Evolutionary conservation across 1,140 invertebrate species (phyloP), one percentile per base, ranked within the genome.

Genomic region (Drosophila virilis): DNA sequence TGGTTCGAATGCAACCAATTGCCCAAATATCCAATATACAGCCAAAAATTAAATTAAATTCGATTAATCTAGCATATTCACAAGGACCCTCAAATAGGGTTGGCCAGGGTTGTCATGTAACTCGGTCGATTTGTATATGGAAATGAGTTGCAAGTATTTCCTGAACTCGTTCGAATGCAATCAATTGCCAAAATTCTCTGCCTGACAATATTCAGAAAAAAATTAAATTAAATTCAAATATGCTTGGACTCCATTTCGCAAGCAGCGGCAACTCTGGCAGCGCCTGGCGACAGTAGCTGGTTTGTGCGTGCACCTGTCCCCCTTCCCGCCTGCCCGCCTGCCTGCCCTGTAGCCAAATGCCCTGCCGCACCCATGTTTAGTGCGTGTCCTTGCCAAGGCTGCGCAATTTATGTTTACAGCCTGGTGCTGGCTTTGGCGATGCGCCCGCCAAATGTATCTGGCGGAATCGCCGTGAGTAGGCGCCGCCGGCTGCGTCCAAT

Each of bases 361-460:
- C 22, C 9, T 55, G 15, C 40, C 22, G 22, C 22, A 22, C 22
- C 22, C 22, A 22, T 57, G 55, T 65, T 57, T 58, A 52, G 65
- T 70, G 72, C 67, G 73, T 78, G 77, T 78, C 77, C 77, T 76
- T 88, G 84, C 58, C 77, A 58, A 66, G 54, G 37, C 57, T 35
- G 42, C 65, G 59, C 54, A 84, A 84, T 88, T 88, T 88, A 88
- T 89, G 84, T 88, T 88, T 89, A 72, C 84, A 82, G 32, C 73
- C 80, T 61, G 78, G 42, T 64, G 66, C 71, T 6, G 22, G 46
- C 46, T 28, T 28, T 77, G 78, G 78, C 78, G 71, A 71, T 81
- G 57, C 77, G 77, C 77, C 73, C 42, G 32, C 61, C 69, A 66
- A 74, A 64, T 64, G 64, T 88, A 79, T 86, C 79, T 79, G 71